phyloP scores from a whole-genome alignment of 2,888 invertebrate species.

The Campopleginae sp. region DNA sequence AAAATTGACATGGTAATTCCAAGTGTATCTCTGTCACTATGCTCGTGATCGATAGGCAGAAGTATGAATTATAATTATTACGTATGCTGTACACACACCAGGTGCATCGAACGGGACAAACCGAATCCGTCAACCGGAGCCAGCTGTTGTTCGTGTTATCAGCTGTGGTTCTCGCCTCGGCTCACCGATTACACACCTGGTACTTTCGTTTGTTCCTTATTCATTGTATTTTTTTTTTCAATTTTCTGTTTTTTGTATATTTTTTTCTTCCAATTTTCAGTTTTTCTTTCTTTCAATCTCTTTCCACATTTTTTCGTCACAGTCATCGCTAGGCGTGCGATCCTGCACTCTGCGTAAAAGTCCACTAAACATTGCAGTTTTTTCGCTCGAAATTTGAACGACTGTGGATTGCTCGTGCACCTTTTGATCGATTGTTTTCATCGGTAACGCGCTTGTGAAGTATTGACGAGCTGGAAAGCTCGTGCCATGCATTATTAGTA shows the following conservation, averaged over 20 bases:
- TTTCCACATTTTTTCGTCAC: slow-evolving; percentile 7
- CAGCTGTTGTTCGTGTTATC: slow-evolving; percentile 70
- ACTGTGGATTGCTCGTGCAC: slow-evolving; percentile 50
- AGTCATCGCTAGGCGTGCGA: not conserved
- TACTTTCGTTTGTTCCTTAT: slow-evolving; percentile 5
- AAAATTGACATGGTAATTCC: not conserved
- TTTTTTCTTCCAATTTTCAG: too few species aligned
- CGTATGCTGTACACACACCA: slow-evolving; percentile 45
- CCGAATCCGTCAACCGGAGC: slow-evolving; percentile 61
- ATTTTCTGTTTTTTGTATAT: slow-evolving; percentile 27
- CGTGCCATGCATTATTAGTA: slow-evolving; percentile 15
- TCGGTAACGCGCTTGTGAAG: not conserved
- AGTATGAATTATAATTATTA: slow-evolving; percentile 16
- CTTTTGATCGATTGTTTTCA: slow-evolving; percentile 16
- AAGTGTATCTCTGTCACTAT: not conserved
- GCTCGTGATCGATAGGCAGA: not conserved
- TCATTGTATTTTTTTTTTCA: not conserved
- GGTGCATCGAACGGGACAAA: slow-evolving; percentile 68
- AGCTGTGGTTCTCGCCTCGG: slow-evolving; percentile 58
- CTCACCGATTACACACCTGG: slow-evolving; percentile 60
- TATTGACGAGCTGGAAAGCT: slow-evolving; percentile 9
- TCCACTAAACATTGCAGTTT: not conserved
- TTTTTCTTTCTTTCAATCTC: too few species aligned
- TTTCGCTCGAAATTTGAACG: not conserved
- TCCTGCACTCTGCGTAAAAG: not conserved